phyloP scores from a whole-genome alignment of 2,113 vertebrate species.

The Terrapene triunguis region DNA sequence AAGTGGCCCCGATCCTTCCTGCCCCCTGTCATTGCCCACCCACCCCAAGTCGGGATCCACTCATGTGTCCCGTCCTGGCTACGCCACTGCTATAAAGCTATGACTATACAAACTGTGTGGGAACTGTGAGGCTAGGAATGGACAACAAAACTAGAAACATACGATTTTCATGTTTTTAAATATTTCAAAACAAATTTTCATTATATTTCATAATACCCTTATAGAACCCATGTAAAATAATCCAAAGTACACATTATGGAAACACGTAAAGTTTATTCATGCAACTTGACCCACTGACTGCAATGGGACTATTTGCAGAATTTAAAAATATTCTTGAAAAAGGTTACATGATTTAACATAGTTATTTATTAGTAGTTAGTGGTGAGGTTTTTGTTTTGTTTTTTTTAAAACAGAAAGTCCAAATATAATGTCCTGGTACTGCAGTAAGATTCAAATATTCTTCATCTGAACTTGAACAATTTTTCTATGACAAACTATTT shows the following conservation, averaged over 20 bases:
- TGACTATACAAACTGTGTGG: background rate
- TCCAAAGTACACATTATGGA: background rate
- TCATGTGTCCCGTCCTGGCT: no score
- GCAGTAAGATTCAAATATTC: background rate
- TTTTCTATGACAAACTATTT: background rate
- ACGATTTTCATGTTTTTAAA: background rate
- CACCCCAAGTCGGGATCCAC: no score
- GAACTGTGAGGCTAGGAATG: background rate
- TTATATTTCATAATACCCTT: background rate
- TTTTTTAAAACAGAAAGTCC: background rate
- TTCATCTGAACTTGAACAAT: background rate
- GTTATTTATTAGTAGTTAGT: background rate
- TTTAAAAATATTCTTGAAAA: background rate
- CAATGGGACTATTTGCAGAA: background rate
- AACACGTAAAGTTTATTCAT: background rate
- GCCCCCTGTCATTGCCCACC: no score
- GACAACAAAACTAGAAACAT: background rate
- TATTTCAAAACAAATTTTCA: background rate
- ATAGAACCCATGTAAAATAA: background rate
- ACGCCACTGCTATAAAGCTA: background rate
- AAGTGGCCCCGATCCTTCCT: no score
- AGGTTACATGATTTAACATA: background rate
- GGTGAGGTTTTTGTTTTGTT: background rate
- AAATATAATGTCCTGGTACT: background rate
- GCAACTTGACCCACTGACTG: background rate